Evolutionary conservation across 2,113 vertebrate species (phyloP), one percentile per base, ranked within the genome.

Genomic region (Morone saxatilis): DNA sequence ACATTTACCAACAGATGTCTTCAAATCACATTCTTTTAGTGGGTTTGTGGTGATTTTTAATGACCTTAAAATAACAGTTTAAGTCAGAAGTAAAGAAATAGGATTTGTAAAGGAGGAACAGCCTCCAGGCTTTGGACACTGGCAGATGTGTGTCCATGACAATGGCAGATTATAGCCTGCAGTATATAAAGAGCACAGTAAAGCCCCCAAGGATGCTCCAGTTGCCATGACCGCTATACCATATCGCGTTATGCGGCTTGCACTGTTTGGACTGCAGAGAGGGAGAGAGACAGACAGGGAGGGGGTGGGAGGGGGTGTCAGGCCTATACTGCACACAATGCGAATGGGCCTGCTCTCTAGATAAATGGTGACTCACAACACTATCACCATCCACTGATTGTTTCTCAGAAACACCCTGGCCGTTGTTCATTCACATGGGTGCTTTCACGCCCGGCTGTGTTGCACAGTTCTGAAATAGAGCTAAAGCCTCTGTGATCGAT

Each of bases 321-420:
- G 80, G 86, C 79, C 78, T 78, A 3, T 53, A 43, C 69, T 73
- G 74, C 83, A 76, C 57, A 70, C 76, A 65, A 53, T 71, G 66
- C 54, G 68, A 78, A 60, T 36, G 70, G 31, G 70, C 20, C 67
- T 78, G 78, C 84, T 86, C 59, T 82, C 66, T 43, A 65, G 74
- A 77, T 81, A 89, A 88, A 89, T 74, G 87, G 90, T 94, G 94
- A 94, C 91, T 94, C 93, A 94, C 83, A 75, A 72, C 80, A 62
- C 43, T 53, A 63, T 90, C 86, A 59, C 69, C 78, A 20, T 71
- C 48, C 70, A 0, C 50, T 80, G 81, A 85, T 90, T 91, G 88
- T 86, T 88, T 84, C 76, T 65, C 57, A 65, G 77, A 87, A 85
- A 85, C 80, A 82, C 57, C 41, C 22, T 7, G 81, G 66, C 76